Evolutionary conservation across 2,888 invertebrate species (phyloP), one percentile per base, ranked within the genome.

Genomic region (Notocelia uddmanniana): DNA sequence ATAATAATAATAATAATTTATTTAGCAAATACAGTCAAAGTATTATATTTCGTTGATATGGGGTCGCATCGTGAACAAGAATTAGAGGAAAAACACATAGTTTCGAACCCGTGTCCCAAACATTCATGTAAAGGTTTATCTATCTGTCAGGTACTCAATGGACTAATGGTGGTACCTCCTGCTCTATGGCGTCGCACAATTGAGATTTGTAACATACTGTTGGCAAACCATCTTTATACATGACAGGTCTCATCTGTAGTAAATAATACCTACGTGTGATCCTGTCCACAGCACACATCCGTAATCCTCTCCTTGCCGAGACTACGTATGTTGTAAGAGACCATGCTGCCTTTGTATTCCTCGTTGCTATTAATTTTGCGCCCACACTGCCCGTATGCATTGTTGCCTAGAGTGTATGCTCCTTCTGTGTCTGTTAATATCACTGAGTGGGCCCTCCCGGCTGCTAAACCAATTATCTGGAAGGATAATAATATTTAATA

Each of bases 361-460:
- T 99, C 98, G 71, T 96, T 94, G 3, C 95, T 87, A 74, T 98
- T 95, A 72, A 98, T 95, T 68, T 94, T 94, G 66, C 98, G 94
- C 0, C 98, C 99, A 87, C 99, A 99, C 86, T 99, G 99, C 0
- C 99, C 99, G 84, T 97, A 98, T 0, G 97, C 95, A 89, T 99
- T 99, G 87, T 98, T 98, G 0, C 99, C 99, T 68, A 98, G 88
- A 18, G 97, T 95, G 84, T 96, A 98, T 0, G 97, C 95, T 2
- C 97, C 97, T 85, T 97, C 97, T 69, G 94, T 95, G 76, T 96
- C 95, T 0, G 98, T 97, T 18, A 98, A 89, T 60, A 98, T 94
- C 0, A 97, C 92, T 1, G 97, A 95, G 89, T 99, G 99, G 0
- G 98, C 98, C 76, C 99, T 93, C 0, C 99, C 99, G 62, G 98